Evolutionary conservation across 2,888 invertebrate species (phyloP), one percentile per base, ranked within the genome.

Genomic region (Xylophagus ater): DNA sequence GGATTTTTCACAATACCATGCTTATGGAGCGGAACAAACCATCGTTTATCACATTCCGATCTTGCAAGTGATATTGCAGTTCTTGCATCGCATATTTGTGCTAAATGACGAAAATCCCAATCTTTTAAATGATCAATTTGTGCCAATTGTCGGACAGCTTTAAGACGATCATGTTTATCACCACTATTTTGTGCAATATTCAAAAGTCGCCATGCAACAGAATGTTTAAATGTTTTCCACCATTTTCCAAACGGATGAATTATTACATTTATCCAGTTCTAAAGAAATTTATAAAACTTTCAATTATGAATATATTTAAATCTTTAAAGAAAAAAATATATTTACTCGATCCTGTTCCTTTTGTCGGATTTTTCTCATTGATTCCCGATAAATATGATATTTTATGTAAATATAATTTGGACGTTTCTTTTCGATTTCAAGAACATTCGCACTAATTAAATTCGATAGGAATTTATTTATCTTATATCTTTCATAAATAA

Each of bases 11-110:
- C 55, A 34, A 61, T 56, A 6, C 62, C 65, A 43, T 68, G 66
- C 30, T 71, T 64, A 1, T 79, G 78, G 4, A 85, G 79, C 7
- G 79, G 77, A 25, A 81, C 60, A 55, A 90, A 88, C 58, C 84
- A 81, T 37, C 81, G 70, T 10, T 72, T 62, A 62, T 88, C 82
- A 3, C 74, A 78, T 26, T 75, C 74, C 3, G 77, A 76, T 49
- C 88, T 70, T 0, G 90, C 88, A 35, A 92, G 67, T 3, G 80
- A 75, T 1, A 87, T 75, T 3, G 85, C 81, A 1, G 86, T 86
- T 48, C 73, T 69, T 31, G 75, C 72, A 65, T 87, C 82, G 50
- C 84, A 72, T 47, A 81, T 78, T 63, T 87, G 85, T 4, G 89
- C 84, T 43, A 90, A 69, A 52, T 81, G 77, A 36, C 71, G 66